These are phyloP conservation scores for Cenopis cana DNA, from an alignment of 2,888 invertebrate genomes.

Conservation along the genomic window DNA sequence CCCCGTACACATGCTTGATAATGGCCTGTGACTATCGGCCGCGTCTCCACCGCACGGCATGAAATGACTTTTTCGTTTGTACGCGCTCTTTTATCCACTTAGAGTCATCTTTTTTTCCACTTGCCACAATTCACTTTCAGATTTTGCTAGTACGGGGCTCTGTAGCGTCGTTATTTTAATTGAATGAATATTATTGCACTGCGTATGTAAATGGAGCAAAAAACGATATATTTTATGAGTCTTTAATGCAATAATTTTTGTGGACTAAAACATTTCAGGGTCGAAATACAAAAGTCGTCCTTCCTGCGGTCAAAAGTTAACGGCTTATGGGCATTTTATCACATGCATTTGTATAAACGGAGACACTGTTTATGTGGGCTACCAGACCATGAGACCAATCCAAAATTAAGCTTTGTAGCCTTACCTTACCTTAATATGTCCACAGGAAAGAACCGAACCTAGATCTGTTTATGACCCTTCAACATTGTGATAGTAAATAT, in stretches of 20 bases:
- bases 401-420: no score
- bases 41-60: constrained; percentile 79
- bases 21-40: constrained; percentile 56
- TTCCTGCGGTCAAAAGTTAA: no score
- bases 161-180: constrained; percentile 71
- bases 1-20: constrained; percentile 57
- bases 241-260: constrained; percentile 5
- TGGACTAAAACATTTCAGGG: not conserved
- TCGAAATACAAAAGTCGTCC: no score
- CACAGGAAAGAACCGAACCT: no score
- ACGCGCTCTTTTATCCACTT: constrained; percentile 84
- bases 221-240: not conserved
- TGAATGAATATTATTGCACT: constrained; percentile 57
- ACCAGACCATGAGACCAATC: no score
- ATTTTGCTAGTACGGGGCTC: constrained; percentile 70
- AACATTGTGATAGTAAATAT: no score
- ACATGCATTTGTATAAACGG: no score
- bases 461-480: no score
- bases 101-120: constrained; percentile 82
- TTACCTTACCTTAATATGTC: no score
- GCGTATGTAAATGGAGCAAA: constrained; percentile 22
- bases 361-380: no score
- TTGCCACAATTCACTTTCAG: constrained; percentile 84
- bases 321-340: no score
- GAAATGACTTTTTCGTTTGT: constrained; percentile 85